Evolutionary conservation across 2,797 vertebrate genomes (phyloP).

Genomic region (Microtus agrestis): DNA sequence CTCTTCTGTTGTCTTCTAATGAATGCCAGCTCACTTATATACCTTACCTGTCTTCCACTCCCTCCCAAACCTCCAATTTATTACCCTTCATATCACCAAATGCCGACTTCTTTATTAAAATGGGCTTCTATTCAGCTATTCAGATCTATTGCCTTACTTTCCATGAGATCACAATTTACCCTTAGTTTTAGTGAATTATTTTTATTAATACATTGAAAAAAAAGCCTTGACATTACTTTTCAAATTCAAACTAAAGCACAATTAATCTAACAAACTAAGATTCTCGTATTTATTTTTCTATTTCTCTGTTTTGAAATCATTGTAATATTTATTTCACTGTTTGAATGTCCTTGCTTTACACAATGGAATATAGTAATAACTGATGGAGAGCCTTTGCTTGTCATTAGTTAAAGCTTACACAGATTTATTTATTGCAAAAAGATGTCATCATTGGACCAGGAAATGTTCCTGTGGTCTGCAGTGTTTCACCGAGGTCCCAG

Average conservation of each 20-base stretch:
- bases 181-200: constrained; percentile 4
- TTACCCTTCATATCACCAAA: not conserved
- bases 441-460: not conserved
- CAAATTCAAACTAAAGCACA: not conserved
- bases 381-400: not conserved
- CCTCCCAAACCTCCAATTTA: not conserved
- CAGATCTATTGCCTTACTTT: not conserved
- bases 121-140: not conserved
- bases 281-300: too few relatives aligned
- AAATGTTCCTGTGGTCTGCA: not conserved
- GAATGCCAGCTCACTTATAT: not conserved
- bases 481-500: not conserved
- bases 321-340: not conserved
- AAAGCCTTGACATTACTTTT: not conserved
- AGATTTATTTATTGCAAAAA: not conserved
- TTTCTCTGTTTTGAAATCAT: not conserved
- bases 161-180: not conserved
- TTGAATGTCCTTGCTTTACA: not conserved
- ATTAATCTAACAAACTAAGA: not conserved
- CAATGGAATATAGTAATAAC: not conserved
- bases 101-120: not conserved
- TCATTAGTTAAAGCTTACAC: not conserved
- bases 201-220: not conserved
- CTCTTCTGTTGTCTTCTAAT: not conserved
- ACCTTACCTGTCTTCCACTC: not conserved